Evolutionary conservation across 2,113 vertebrate genomes (phyloP), one percentile per base, ranked within the genome.

Genomic region (Chinchilla lanigera): DNA sequence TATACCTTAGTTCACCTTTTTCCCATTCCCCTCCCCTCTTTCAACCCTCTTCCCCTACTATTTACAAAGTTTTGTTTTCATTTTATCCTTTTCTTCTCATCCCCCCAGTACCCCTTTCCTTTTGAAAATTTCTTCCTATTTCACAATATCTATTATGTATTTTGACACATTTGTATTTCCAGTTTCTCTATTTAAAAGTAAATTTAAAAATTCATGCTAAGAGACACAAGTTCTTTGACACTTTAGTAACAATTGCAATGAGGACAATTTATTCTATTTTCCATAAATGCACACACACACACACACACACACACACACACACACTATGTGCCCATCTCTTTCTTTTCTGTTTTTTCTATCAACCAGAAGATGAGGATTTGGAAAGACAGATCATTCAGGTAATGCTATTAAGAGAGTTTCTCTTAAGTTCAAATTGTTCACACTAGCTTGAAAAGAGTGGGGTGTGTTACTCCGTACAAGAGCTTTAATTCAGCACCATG

Each of bases 341-440:
- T 78, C 9, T 87, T 58, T 41, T 4, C 10, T 16, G 0, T 3
- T 50, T 24, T 88, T 52, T 38, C 5, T 47, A 10, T 65, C 22
- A 73, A 20, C 8, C 30, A 65, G 0, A 52, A 65, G 20, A 7
- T 10, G 9, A 54, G 26, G 38, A 89, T 97, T 97, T 44, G 60
- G 61, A 94, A 90, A 96, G 41, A 78, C 54, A 71, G 93, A 77
- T 81, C 93, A 6, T 85, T 90, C 96, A 97, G 93, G 96, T 24
- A 86, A 14, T 35, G 10, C 5, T 52, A 63, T 17, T 75, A 38
- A 22, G 3, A 83, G 60, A 88, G 98, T 96, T 92, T 93, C 91
- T 97, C 84, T 22, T 95, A 97, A 97, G 97, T 97, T 96, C 95
- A 95, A 94, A 97, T 93, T 98, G 96, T 97, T 97, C 61, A 89